These are phyloP conservation scores for Biston betularia DNA, from an alignment of 2,888 invertebrate genomes.

Conservation along the genomic window DNA sequence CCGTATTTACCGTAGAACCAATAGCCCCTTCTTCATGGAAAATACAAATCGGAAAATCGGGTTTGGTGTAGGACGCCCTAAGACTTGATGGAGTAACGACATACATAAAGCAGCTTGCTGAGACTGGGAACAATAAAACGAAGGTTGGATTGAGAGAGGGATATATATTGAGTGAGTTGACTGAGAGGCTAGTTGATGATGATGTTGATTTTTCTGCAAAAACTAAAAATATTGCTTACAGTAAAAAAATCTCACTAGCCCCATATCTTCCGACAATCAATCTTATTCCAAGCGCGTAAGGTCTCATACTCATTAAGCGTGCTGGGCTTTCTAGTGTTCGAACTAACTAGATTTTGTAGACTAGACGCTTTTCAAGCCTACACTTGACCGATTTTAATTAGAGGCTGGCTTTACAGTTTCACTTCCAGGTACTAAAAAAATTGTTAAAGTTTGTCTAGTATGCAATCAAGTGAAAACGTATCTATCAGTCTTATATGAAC, in stretches of 20 bases:
- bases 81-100: too few relatives aligned
- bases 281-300: slow-evolving; percentile 22
- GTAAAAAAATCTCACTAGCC: not conserved
- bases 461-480: slow-evolving; percentile 4
- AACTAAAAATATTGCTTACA: not conserved
- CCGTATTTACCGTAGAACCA: too few relatives aligned
- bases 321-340: slow-evolving; percentile 4
- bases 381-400: slow-evolving; percentile 45
- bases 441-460: not conserved
- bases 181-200: too few relatives aligned
- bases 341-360: slow-evolving; percentile 26
- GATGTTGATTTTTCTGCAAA: too few relatives aligned
- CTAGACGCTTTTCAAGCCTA: slow-evolving; percentile 35
- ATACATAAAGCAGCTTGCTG: too few relatives aligned
- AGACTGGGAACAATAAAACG: too few relatives aligned
- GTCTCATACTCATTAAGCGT: slow-evolving; percentile 15
- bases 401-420: slow-evolving; percentile 29
- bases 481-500: not conserved
- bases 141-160: too few relatives aligned
- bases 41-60: too few relatives aligned
- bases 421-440: slow-evolving; percentile 27
- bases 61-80: too few relatives aligned
- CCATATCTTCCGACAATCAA: not conserved
- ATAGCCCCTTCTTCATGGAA: too few relatives aligned
- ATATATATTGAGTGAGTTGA: too few relatives aligned